Conservation (phyloP, 53 echinoderm and acorn worm genomes). For the Stichopus horrens region DNA sequence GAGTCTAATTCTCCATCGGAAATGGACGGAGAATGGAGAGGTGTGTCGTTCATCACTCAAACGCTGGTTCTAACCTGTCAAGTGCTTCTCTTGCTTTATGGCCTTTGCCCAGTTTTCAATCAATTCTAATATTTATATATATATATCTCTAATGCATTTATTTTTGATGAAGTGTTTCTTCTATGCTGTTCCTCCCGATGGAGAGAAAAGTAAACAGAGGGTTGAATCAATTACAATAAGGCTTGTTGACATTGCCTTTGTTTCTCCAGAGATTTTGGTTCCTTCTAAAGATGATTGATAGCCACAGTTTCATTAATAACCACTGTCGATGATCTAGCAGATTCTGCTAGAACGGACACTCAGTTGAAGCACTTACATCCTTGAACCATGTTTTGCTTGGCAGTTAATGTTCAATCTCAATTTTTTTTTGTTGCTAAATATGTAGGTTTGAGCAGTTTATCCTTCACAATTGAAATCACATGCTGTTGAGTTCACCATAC, state of each 20-base stretch:
- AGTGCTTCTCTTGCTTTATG: background rate
- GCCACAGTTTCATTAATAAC: too few relatives aligned
- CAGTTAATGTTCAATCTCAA: too few relatives aligned
- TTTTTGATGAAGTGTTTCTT: background rate
- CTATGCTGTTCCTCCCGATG: background rate
- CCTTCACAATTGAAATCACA: too few relatives aligned
- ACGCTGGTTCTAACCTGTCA: background rate
- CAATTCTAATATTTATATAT: background rate
- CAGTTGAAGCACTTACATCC: too few relatives aligned
- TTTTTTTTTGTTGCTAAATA: too few relatives aligned
- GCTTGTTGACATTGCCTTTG: background rate
- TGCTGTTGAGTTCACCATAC: too few relatives aligned
- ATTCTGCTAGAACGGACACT: too few relatives aligned
- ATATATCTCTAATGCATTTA: background rate
- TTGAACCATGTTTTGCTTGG: too few relatives aligned
- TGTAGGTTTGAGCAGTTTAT: too few relatives aligned
- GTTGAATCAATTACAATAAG: background rate
- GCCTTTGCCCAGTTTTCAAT: background rate
- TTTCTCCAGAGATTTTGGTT: background rate
- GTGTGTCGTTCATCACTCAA: constrained; percentile 25
- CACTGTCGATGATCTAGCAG: too few relatives aligned
- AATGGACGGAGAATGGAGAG: background rate
- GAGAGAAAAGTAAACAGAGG: background rate
- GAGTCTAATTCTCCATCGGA: constrained; percentile 15
- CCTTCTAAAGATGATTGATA: background rate